A percentile compares a stretch with the other conserved stretches of the same genome.
Conservation (phyloP, 2,888 invertebrate species). For the Xylocampa areola region DNA sequence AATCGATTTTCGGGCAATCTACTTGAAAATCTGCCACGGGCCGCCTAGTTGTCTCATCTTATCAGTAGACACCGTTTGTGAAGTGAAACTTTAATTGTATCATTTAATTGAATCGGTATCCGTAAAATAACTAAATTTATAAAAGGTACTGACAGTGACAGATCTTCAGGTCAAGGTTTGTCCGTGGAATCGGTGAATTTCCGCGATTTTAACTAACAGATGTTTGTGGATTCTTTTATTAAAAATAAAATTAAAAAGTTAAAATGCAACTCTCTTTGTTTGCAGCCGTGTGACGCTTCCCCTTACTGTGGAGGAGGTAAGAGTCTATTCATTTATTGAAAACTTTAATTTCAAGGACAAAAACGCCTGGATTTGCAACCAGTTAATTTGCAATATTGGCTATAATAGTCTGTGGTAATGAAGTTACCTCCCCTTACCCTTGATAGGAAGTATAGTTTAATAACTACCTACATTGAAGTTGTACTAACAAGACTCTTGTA, state of each 20-base stretch:
- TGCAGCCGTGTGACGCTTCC: conserved; percentile 98
- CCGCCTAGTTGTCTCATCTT: conserved; percentile 63
- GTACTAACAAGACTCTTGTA: conserved; percentile 20
- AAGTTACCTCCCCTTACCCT: conserved; percentile 11
- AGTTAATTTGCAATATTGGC: conserved; percentile 16
- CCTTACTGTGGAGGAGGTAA: conserved; percentile 98
- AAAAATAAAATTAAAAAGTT: conserved; percentile 30
- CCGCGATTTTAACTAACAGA: conserved; percentile 64
- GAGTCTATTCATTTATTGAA: conserved; percentile 64
- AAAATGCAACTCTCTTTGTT: conserved; percentile 73
- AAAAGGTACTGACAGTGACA: conserved; percentile 77
- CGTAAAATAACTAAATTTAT: conserved; percentile 49
- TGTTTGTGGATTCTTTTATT: conserved; percentile 61
- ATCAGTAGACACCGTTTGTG: conserved; percentile 63
- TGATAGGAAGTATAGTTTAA: conserved; percentile 5
- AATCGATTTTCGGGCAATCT: conserved; percentile 83
- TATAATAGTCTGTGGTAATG: conserved; percentile 17
- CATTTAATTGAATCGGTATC: conserved; percentile 42
- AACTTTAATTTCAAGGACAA: conserved; percentile 51
- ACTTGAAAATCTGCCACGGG: conserved; percentile 66
- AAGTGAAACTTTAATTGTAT: conserved; percentile 39
- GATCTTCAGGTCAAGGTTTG: conserved; percentile 77
- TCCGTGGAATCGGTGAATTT: conserved; percentile 54
- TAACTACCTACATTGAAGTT: conserved; percentile 4
- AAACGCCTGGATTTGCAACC: conserved; percentile 26